Percentiles rank a stretch among this genome's conserved stretches.
phyloP scores from a whole-genome alignment of 2,888 invertebrate genomes.

The Ecdyonurus torrentis region DNA sequence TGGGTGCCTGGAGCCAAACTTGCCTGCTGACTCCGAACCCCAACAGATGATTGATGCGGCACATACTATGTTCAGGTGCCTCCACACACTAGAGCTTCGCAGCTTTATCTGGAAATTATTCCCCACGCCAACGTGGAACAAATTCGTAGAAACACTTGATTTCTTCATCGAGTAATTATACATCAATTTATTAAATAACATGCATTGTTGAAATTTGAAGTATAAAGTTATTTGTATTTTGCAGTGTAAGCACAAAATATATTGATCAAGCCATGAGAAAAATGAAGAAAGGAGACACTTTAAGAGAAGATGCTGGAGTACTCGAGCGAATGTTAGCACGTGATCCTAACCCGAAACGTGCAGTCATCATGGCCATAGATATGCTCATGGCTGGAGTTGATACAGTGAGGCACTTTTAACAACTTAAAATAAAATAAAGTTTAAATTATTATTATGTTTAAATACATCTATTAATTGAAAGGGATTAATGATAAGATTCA shows the following conservation, averaged over 20 bases:
- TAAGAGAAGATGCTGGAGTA: slow-evolving; percentile 20
- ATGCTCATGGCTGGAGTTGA: slow-evolving; percentile 54
- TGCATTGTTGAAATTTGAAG: too few species aligned
- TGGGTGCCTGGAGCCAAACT: slow-evolving; percentile 25
- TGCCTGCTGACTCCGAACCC: slow-evolving; percentile 22
- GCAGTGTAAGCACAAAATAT: slow-evolving; percentile 20
- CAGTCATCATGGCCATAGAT: slow-evolving; percentile 48
- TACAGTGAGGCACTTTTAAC: slow-evolving; percentile 37
- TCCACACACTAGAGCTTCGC: slow-evolving; percentile 23
- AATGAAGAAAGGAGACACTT: slow-evolving; percentile 3
- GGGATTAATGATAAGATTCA: too few species aligned
- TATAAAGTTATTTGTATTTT: slow-evolving; percentile 8
- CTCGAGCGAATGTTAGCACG: slow-evolving; percentile 39
- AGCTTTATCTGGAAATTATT: neutral
- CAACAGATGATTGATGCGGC: slow-evolving; percentile 26
- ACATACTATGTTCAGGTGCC: slow-evolving; percentile 18
- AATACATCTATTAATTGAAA: too few species aligned
- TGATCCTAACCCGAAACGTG: slow-evolving; percentile 28
- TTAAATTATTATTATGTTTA: too few species aligned
- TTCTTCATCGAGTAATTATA: slow-evolving; percentile 1
- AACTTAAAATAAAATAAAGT: too few species aligned
- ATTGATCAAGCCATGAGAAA: slow-evolving; percentile 18
- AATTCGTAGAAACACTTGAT: neutral
- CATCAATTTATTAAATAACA: too few species aligned
- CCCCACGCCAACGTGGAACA: neutral